phyloP scores from a whole-genome alignment of 2,888 invertebrate genomes.

The Tachina fera region DNA sequence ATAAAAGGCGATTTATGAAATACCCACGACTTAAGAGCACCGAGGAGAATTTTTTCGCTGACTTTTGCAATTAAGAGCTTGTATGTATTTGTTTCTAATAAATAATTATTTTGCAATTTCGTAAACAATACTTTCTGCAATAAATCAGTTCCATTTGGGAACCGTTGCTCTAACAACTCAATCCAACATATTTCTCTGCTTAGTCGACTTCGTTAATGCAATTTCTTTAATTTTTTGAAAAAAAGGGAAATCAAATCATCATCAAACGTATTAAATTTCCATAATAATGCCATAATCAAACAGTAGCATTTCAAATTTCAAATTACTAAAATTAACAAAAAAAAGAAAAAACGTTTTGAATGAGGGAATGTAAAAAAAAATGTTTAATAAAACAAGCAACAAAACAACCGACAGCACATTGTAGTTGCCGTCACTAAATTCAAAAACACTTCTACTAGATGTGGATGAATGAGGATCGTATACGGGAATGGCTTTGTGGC shows the following conservation, averaged over 20 bases:
- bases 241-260: conserved; percentile 55
- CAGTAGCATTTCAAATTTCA: conserved; percentile 68
- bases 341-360: conserved; percentile 8
- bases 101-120: too few relatives aligned
- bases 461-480: conserved; percentile 36
- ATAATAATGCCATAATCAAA: conserved; percentile 65
- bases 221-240: not conserved
- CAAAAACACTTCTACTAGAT: conserved; percentile 30
- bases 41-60: too few relatives aligned
- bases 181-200: not conserved
- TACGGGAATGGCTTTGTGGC: conserved; percentile 20
- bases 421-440: conserved; percentile 37
- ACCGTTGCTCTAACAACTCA: not conserved
- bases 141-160: too few relatives aligned
- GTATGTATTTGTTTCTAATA: too few relatives aligned
- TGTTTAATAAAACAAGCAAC: conserved; percentile 41
- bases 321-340: conserved; percentile 21
- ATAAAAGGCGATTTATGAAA: too few relatives aligned
- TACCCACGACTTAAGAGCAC: too few relatives aligned
- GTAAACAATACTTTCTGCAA: too few relatives aligned
- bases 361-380: conserved; percentile 60
- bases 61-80: too few relatives aligned
- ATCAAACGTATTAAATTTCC: conserved; percentile 68
- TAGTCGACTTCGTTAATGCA: conserved; percentile 9
- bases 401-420: conserved; percentile 6